Conservation (phyloP, 1,140 invertebrate species). For the Chionoecetes opilio region DNA sequence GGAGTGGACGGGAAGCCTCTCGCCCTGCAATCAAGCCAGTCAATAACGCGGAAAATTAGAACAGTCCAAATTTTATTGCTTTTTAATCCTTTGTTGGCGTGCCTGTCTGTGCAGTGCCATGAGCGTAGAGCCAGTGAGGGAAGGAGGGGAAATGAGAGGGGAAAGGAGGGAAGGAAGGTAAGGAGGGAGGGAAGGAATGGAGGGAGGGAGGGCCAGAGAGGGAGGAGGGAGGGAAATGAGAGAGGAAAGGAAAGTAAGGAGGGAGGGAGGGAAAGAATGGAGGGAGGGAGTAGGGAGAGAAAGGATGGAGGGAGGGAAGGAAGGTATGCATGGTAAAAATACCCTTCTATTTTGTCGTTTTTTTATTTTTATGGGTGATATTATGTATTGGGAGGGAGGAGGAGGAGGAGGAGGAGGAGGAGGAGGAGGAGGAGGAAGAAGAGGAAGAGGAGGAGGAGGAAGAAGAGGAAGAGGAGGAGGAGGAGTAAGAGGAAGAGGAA, state of each 20-base stretch:
- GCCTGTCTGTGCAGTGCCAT: slow-evolving; percentile 45
- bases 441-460: too few species aligned
- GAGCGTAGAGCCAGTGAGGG: too few species aligned
- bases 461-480: background rate
- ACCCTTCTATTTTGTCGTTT: background rate
- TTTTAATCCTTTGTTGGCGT: slow-evolving; percentile 67
- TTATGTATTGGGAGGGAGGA: background rate
- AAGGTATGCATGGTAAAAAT: background rate
- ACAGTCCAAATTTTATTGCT: slow-evolving; percentile 43
- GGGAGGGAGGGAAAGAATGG: background rate
- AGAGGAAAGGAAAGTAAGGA: background rate
- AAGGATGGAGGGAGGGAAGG: background rate
- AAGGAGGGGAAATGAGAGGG: background rate
- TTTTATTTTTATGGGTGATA: too few species aligned
- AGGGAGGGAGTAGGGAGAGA: background rate
- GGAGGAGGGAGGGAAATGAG: background rate
- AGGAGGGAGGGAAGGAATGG: background rate
- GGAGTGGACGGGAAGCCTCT: background rate
- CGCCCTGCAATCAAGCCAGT: slow-evolving; percentile 61
- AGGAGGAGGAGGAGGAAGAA: background rate
- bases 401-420: background rate
- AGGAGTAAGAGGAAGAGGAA: background rate
- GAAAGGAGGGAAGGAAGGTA: background rate
- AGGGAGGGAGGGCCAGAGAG: background rate
- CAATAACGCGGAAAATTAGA: slow-evolving; percentile 66